Evolutionary conservation across 1,140 invertebrate species (phyloP).

Genomic region (Mizuhopecten yessoensis): DNA sequence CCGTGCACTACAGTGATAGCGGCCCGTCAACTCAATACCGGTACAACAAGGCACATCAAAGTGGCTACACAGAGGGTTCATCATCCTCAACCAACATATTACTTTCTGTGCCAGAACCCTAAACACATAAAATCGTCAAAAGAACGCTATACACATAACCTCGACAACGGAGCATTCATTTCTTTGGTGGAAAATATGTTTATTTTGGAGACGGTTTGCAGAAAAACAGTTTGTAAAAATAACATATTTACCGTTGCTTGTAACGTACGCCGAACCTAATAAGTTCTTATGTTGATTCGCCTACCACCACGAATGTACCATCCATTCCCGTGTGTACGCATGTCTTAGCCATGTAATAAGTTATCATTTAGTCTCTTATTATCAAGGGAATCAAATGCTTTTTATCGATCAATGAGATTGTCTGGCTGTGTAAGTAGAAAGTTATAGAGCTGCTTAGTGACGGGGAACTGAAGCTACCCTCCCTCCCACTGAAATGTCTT

Average conservation of each 20-base stretch:
- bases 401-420: neutral
- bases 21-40: neutral
- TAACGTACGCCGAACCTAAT: too few relatives aligned
- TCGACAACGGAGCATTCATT: too few relatives aligned
- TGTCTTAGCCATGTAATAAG: too few relatives aligned
- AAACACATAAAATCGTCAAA: neutral
- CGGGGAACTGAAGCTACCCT: neutral
- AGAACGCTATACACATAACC: neutral
- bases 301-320: too few relatives aligned
- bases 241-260: too few relatives aligned
- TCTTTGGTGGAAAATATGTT: too few relatives aligned
- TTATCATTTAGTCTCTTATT: neutral
- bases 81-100: neutral
- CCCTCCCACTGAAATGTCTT: neutral
- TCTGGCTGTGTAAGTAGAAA: neutral
- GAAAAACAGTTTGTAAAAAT: too few relatives aligned
- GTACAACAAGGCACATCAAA: slow-evolving; percentile 17
- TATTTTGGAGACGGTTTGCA: too few relatives aligned
- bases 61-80: neutral
- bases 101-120: neutral
- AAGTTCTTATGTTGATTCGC: too few relatives aligned
- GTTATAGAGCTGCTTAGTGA: neutral
- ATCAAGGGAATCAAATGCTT: neutral
- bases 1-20: neutral
- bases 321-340: too few relatives aligned